Evolutionary conservation across 2,888 invertebrate species (phyloP), one percentile per base, ranked within the genome.

Genomic region (Arctia plantaginis): DNA sequence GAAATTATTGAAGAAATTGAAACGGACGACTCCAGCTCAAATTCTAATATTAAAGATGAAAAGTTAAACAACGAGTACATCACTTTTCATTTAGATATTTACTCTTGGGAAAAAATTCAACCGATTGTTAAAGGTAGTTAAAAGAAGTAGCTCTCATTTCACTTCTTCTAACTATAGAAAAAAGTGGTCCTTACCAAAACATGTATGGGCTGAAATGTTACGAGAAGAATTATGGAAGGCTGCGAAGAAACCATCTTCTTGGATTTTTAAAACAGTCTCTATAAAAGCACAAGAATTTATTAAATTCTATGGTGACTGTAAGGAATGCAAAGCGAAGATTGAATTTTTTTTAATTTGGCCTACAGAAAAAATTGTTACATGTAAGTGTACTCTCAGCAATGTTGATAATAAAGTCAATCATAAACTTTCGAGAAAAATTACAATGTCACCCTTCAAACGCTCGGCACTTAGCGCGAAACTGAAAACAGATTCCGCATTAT

Each of bases 121-220:
- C 67, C 67, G 3, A n/a, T 67, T 67, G 67, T 67, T 67, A 67
- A n/a, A 44, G 67, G 67, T 67, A 44, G 35, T 67, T 39, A 66
- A 66, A 35, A 66, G 66, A 66, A 66, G 66, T 35, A 66, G 66
- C 66, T 66, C 66, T 66, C 41, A 67, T 67, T 67, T 67, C 41
- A 67, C n/a, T n/a, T n/a, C 67, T 66, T 67, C 67, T 67, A 67
- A 67, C 41, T 67, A 67, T 67, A 67, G 67, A 67, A 67, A 67
- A 7, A 44, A 67, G 44, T 67, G 44, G 67, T 67, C 67, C 67
- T 67, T 67, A 67, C 44, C 44, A 67, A 67, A 67, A 67, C 67
- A 67, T 44, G 44, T 67, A 67, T 67, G 67, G 67, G 67, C 67
- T 67, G 67, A 67, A 67, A 44, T 67, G 8, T 67, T n/a, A n/a